Conservation (phyloP, 2,797 vertebrate genomes). For the Danio kyathit region DNA sequence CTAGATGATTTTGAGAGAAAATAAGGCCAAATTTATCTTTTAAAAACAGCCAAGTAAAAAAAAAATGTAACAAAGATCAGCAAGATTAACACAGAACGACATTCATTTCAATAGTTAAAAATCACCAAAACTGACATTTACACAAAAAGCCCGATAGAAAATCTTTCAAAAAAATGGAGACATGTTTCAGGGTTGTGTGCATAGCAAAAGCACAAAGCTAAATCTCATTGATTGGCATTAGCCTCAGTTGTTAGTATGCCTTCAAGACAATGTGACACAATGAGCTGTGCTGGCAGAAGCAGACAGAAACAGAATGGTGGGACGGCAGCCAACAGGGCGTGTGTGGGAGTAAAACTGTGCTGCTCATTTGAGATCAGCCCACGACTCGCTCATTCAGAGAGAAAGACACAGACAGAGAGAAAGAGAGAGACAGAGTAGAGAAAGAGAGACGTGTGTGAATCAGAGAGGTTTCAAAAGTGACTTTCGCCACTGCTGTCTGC, state of each 20-base stretch:
- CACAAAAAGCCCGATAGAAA: background rate
- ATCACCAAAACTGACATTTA: conserved; percentile 5
- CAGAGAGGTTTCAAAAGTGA: conserved; percentile 67
- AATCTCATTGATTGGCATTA: conserved; percentile 53
- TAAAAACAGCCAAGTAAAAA: background rate
- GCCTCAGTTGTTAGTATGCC: conserved; percentile 46
- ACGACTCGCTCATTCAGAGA: conserved; percentile 61
- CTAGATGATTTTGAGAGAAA: background rate
- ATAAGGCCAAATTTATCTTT: background rate
- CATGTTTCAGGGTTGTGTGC: conserved; percentile 19
- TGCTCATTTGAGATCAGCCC: conserved; percentile 71
- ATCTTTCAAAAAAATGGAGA: background rate
- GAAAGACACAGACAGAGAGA: conserved; percentile 65
- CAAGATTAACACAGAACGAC: background rate
- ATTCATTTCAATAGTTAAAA: background rate
- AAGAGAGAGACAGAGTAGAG: conserved; percentile 65
- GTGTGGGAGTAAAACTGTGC: conserved; percentile 67
- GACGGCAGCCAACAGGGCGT: conserved; percentile 67
- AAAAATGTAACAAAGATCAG: background rate
- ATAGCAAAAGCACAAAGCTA: conserved; percentile 38
- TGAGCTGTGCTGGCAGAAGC: conserved; percentile 56
- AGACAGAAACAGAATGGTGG: conserved; percentile 53
- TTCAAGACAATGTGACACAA: conserved; percentile 56
- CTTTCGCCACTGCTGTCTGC: conserved; percentile 53
- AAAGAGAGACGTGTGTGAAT: conserved; percentile 72